Conservation (phyloP, 2,888 invertebrate species). For the Raillietiella orientalis region DNA sequence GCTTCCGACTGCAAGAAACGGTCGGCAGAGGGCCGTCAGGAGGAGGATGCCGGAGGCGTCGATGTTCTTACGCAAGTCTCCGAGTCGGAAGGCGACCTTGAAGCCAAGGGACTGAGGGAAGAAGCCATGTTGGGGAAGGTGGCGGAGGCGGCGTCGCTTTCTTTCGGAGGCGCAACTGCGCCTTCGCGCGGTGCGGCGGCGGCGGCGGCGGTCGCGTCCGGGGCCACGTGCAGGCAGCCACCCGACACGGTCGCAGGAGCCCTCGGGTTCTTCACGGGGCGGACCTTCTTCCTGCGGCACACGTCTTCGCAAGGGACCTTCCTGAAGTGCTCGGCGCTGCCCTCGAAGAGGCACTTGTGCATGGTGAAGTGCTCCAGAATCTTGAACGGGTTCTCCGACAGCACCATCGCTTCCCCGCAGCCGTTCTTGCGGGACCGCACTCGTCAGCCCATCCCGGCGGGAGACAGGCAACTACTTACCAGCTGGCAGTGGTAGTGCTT, state of each 20-base stretch:
- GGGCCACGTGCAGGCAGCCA: too few relatives aligned
- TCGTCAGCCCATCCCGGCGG: conserved; percentile 6
- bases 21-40: conserved; percentile 6
- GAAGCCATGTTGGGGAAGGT: conserved; percentile 5
- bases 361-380: conserved; percentile 56
- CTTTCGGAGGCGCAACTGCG: too few relatives aligned
- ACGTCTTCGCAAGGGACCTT: conserved; percentile 28
- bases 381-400: conserved; percentile 40
- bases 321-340: background rate
- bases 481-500: conserved; percentile 68
- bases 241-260: too few relatives aligned
- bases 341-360: conserved; percentile 27
- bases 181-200: too few relatives aligned
- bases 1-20: background rate
- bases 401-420: conserved; percentile 39
- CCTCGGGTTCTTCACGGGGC: conserved; percentile 75
- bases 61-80: too few relatives aligned
- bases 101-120: conserved; percentile 7
- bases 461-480: conserved; percentile 18
- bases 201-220: too few relatives aligned
- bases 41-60: conserved; percentile 6
- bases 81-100: too few relatives aligned
- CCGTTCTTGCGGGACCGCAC: conserved; percentile 22
- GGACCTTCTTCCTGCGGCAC: conserved; percentile 65
- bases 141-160: too few relatives aligned